Evolutionary conservation across 2,113 vertebrate species (phyloP).

Genomic region (Cisticola juncidis): DNA sequence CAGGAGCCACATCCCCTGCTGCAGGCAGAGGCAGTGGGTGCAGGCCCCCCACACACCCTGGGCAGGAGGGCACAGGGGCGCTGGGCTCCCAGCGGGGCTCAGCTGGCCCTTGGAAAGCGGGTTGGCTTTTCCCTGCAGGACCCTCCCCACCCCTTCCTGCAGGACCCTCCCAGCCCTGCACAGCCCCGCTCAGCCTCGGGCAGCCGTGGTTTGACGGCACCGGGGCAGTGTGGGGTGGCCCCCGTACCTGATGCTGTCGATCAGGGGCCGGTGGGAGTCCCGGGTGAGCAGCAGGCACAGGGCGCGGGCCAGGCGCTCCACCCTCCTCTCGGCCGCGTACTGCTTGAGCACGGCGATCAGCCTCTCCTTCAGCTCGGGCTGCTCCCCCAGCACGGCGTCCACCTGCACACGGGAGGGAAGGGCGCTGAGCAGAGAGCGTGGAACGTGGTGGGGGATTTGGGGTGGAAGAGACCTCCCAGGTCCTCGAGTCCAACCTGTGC

Average conservation of each 20-base stretch:
- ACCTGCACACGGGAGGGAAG: slow-evolving; percentile 72
- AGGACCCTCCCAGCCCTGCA: not conserved
- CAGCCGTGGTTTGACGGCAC: fast-evolving
- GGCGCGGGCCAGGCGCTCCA: slow-evolving; percentile 86
- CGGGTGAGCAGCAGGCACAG: slow-evolving; percentile 83
- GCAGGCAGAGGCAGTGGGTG: not conserved
- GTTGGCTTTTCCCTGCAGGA: fast-evolving
- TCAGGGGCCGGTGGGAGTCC: slow-evolving; percentile 83
- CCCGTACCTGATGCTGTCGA: slow-evolving; percentile 90
- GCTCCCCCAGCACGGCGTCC: slow-evolving; percentile 84
- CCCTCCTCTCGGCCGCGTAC: slow-evolving; percentile 87
- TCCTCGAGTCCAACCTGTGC: not conserved
- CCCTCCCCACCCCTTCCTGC: not conserved
- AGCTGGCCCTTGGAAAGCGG: not conserved
- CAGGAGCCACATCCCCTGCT: fast-evolving
- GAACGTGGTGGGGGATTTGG: no score
- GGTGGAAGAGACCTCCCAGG: not conserved
- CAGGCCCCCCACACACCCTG: fast-evolving
- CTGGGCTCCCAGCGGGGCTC: not conserved
- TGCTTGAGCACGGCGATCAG: slow-evolving; percentile 87
- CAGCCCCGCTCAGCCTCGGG: not conserved
- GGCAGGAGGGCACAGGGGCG: not conserved
- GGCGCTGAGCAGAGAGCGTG: not conserved
- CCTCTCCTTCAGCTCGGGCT: slow-evolving; percentile 85
- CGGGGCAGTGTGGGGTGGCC: fast-evolving